phyloP scores from a whole-genome alignment of 2,113 vertebrate species.

The Neodon shergylaensis region DNA sequence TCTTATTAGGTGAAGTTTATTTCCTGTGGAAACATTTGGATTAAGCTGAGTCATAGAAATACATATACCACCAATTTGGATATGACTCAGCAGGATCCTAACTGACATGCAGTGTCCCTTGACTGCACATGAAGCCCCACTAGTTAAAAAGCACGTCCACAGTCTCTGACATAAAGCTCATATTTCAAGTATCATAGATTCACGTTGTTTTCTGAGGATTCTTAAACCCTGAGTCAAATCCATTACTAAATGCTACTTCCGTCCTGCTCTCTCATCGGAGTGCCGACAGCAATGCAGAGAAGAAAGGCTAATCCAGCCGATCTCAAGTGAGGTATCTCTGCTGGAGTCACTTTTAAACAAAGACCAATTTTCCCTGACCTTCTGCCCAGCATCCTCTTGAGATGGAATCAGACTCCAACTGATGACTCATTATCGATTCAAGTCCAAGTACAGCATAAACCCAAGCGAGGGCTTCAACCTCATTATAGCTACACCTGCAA shows the following conservation, averaged over 20 bases:
- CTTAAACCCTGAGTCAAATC: background rate
- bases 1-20: background rate
- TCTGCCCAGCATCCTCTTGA: background rate
- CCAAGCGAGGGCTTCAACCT: slow-evolving; percentile 45
- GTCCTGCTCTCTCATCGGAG: accelerated
- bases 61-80: slow-evolving; percentile 44
- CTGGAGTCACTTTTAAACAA: slow-evolving; percentile 48
- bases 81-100: slow-evolving; percentile 12
- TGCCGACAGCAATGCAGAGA: background rate
- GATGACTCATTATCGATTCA: background rate
- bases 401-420: slow-evolving; percentile 1
- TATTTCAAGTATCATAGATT: slow-evolving; percentile 7
- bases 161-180: background rate
- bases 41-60: slow-evolving; percentile 59
- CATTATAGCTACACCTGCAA: slow-evolving; percentile 60
- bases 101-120: slow-evolving; percentile 2
- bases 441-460: slow-evolving; percentile 57
- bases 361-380: slow-evolving; percentile 29
- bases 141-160: background rate
- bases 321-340: slow-evolving; percentile 42
- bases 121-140: background rate
- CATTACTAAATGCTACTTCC: background rate
- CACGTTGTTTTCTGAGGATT: slow-evolving; percentile 38
- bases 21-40: slow-evolving; percentile 30
- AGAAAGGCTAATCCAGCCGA: background rate